Percentiles rank a stretch among this genome's conserved stretches.
Conservation (phyloP, 2,888 invertebrate genomes). For the Cremastobaeus sp. region DNA sequence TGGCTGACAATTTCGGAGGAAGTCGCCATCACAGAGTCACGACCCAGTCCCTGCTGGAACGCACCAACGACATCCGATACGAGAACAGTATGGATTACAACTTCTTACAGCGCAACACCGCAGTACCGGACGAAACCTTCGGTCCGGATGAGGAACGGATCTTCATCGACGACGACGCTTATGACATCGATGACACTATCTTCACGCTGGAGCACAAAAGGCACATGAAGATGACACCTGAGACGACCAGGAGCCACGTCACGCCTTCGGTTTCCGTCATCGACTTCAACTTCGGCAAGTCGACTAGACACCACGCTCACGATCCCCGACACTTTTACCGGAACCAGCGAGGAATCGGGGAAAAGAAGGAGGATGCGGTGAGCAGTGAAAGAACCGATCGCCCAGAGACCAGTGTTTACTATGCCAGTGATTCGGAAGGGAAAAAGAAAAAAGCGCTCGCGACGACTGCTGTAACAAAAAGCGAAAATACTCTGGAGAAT, state of each 20-base stretch:
- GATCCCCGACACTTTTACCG: slow-evolving; percentile 55
- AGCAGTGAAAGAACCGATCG: slow-evolving; percentile 69
- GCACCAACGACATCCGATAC: slow-evolving; percentile 62
- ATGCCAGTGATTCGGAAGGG: slow-evolving; percentile 67
- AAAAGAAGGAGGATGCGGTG: slow-evolving; percentile 79
- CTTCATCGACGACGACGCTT: slow-evolving; percentile 74
- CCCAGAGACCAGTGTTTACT: slow-evolving; percentile 62
- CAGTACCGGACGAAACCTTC: slow-evolving; percentile 73
- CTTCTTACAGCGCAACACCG: slow-evolving; percentile 66
- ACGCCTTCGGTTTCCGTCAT: slow-evolving; percentile 45
- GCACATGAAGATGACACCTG: slow-evolving; percentile 29
- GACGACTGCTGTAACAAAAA: slow-evolving; percentile 30
- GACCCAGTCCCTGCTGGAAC: slow-evolving; percentile 59
- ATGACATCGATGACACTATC: slow-evolving; percentile 70
- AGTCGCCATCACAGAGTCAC: slow-evolving; percentile 48
- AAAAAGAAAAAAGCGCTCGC: slow-evolving; percentile 63
- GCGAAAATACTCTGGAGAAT: slow-evolving; percentile 40
- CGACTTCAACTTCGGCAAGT: slow-evolving; percentile 32
- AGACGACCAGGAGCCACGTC: slow-evolving; percentile 15
- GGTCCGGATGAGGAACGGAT: slow-evolving; percentile 76
- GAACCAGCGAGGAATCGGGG: slow-evolving; percentile 55
- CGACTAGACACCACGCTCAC: slow-evolving; percentile 36
- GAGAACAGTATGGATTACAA: slow-evolving; percentile 59
- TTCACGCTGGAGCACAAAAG: slow-evolving; percentile 68
- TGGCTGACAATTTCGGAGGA: slow-evolving; percentile 62